phyloP scores from a whole-genome alignment of 1,140 invertebrate species.

The Trinorchestia longiramus region DNA sequence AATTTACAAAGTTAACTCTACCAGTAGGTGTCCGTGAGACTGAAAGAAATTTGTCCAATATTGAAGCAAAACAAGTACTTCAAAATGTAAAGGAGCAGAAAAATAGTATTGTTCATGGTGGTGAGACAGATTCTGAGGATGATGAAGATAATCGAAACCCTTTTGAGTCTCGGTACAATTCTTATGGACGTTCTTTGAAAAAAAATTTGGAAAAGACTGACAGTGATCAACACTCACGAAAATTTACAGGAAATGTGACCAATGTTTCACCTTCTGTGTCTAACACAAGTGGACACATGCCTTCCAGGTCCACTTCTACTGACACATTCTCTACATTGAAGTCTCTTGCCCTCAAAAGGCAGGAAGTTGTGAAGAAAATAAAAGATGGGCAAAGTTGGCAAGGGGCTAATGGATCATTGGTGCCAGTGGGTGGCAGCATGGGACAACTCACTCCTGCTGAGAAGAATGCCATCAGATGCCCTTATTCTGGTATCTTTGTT shows the following conservation, averaged over 20 bases:
- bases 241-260: background rate
- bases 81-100: slow-evolving; percentile 56
- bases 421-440: background rate
- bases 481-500: slow-evolving; percentile 60
- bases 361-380: slow-evolving; percentile 10
- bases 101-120: slow-evolving; percentile 72
- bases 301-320: background rate
- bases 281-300: no score
- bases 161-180: slow-evolving; percentile 78
- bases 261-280: background rate
- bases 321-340: background rate
- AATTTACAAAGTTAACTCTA: slow-evolving; percentile 63
- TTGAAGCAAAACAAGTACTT: slow-evolving; percentile 58
- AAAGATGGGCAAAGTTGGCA: slow-evolving; percentile 20
- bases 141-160: slow-evolving; percentile 83
- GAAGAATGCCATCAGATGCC: slow-evolving; percentile 36
- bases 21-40: background rate
- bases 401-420: background rate
- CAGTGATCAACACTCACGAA: background rate
- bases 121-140: slow-evolving; percentile 82
- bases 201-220: slow-evolving; percentile 71
- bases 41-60: slow-evolving; percentile 36
- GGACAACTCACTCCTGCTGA: background rate
- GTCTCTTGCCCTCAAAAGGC: background rate
- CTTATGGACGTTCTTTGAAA: slow-evolving; percentile 79